A percentile compares a stretch with the other conserved stretches of the same genome.
phyloP scores from a whole-genome alignment of 2,797 vertebrate species.

The Perodicticus potto region DNA sequence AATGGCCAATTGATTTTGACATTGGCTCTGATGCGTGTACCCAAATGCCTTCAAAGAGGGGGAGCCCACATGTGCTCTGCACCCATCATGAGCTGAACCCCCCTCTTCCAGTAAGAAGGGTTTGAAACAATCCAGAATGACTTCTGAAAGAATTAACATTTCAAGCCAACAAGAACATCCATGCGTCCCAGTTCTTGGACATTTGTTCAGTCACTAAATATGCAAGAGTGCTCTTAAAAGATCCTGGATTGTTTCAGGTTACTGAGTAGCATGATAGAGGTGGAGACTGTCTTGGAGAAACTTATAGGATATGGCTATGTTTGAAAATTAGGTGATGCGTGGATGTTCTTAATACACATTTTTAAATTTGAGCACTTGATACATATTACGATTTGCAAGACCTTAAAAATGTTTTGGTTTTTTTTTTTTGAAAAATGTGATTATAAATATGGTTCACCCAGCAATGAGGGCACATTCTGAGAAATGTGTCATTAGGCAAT shows the following conservation, averaged over 20 bases:
- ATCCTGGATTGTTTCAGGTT: neutral
- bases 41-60: neutral
- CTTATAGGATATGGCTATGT: neutral
- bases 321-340: conserved; percentile 1
- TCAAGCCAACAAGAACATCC: neutral
- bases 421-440: conserved; percentile 42
- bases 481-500: neutral
- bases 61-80: neutral
- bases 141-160: conserved; percentile 49
- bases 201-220: neutral
- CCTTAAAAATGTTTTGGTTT: neutral
- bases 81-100: neutral
- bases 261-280: neutral
- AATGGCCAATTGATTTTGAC: neutral
- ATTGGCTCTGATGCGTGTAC: neutral
- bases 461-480: neutral
- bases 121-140: neutral
- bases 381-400: neutral
- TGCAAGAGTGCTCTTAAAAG: neutral
- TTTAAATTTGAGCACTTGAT: neutral
- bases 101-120: neutral
- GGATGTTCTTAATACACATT: neutral
- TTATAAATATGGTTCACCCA: neutral
- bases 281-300: conserved; percentile 8
- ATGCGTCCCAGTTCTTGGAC: neutral